These are phyloP conservation scores for Encarsia formosa DNA, from an alignment of 2,888 invertebrate genomes.

Conservation along the genomic window DNA sequence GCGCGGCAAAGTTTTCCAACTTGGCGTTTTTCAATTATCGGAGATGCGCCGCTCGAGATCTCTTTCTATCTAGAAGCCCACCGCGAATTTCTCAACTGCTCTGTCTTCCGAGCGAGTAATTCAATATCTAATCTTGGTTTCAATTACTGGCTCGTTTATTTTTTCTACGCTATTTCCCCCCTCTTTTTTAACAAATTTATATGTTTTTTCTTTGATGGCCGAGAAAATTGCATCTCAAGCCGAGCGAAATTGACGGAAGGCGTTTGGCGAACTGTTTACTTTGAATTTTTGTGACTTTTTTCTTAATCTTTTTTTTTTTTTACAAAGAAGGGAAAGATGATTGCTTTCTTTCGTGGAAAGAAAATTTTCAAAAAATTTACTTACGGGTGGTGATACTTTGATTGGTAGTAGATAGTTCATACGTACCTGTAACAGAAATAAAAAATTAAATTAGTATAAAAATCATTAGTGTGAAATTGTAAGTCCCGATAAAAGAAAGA, in stretches of 20 bases:
- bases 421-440: background rate
- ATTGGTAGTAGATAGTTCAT: no score
- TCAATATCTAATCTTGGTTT: constrained; percentile 18
- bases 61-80: background rate
- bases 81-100: constrained; percentile 9
- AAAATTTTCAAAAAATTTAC: no score
- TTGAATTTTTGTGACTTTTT: no score
- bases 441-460: background rate
- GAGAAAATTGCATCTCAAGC: no score
- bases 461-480: background rate
- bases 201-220: constrained; percentile 4
- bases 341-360: no score
- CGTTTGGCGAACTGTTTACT: no score
- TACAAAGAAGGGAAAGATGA: no score
- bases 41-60: constrained; percentile 6
- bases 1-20: constrained; percentile 4
- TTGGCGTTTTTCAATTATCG: constrained; percentile 25
- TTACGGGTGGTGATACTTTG: no score
- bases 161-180: background rate
- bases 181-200: constrained; percentile 2
- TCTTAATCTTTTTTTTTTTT: no score
- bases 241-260: no score
- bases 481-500: background rate
- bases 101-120: constrained; percentile 11
- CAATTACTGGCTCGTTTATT: constrained; percentile 8